Conservation (phyloP, 1,140 invertebrate species). For the Drosophila guanche region DNA sequence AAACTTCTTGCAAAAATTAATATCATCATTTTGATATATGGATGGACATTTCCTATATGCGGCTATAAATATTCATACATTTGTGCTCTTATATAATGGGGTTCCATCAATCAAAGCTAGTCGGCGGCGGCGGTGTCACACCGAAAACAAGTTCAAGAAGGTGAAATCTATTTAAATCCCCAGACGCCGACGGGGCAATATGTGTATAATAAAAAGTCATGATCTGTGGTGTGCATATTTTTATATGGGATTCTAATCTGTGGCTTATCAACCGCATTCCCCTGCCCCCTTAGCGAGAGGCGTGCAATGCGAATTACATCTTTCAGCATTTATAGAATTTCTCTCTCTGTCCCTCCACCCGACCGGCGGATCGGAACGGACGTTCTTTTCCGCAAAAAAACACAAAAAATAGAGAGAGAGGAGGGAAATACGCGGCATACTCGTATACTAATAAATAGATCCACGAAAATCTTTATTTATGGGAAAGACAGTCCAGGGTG, state of each 20-base stretch:
- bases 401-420: background rate
- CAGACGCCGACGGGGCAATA: conserved; percentile 7
- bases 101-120: conserved; percentile 25
- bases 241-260: conserved; percentile 29
- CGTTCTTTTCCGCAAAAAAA: conserved; percentile 35
- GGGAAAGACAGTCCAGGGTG: conserved; percentile 24
- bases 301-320: conserved; percentile 22
- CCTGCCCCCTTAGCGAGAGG: no score
- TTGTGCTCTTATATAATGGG: background rate
- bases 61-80: background rate
- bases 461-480: conserved; percentile 71
- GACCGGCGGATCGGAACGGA: conserved; percentile 2
- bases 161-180: conserved; percentile 29
- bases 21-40: background rate
- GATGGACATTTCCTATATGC: no score
- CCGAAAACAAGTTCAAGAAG: conserved; percentile 24
- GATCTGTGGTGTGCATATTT: conserved; percentile 17
- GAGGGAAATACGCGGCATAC: background rate
- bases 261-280: conserved; percentile 17
- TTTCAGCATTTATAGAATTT: conserved; percentile 23
- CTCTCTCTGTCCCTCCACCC: background rate
- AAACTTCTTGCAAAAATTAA: no score
- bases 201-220: conserved; percentile 10
- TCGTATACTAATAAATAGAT: conserved; percentile 51
- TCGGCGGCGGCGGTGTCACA: conserved; percentile 7